phyloP scores from a whole-genome alignment of 2,113 vertebrate species.

The Eolophus roseicapilla region DNA sequence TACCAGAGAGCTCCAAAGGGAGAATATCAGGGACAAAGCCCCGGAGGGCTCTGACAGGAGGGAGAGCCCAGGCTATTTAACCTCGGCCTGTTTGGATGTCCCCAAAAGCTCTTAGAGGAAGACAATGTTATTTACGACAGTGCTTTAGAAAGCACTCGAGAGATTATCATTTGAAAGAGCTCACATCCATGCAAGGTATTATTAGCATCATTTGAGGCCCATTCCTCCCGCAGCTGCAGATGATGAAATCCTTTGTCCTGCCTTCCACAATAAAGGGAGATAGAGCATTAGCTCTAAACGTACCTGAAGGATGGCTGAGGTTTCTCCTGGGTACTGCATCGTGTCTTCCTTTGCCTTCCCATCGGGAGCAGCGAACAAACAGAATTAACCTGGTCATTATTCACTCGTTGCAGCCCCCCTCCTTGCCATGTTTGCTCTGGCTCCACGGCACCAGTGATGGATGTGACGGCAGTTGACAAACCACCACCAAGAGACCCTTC shows the following conservation, averaged over 20 bases:
- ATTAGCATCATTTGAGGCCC: neutral
- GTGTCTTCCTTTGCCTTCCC: neutral
- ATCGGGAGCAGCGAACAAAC: neutral
- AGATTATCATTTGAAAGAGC: neutral
- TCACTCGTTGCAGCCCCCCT: neutral
- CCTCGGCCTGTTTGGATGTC: neutral
- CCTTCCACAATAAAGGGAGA: neutral
- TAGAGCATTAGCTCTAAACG: neutral
- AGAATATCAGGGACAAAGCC: neutral
- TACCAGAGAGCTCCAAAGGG: neutral
- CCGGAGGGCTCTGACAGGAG: neutral
- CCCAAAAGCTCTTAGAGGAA: neutral
- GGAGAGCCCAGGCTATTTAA: neutral
- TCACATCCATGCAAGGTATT: neutral
- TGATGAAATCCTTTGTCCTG: neutral
- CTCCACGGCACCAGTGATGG: neutral
- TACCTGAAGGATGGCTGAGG: neutral
- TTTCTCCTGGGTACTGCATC: neutral
- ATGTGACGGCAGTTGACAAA: neutral
- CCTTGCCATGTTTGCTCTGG: neutral
- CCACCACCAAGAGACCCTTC: neutral
- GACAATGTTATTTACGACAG: neutral
- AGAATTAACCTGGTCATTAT: conserved; percentile 11
- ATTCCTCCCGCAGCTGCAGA: neutral
- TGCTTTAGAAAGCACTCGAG: neutral